Evolutionary conservation across 1,140 invertebrate species (phyloP), one percentile per base, ranked within the genome.

Genomic region (Achroia grisella): DNA sequence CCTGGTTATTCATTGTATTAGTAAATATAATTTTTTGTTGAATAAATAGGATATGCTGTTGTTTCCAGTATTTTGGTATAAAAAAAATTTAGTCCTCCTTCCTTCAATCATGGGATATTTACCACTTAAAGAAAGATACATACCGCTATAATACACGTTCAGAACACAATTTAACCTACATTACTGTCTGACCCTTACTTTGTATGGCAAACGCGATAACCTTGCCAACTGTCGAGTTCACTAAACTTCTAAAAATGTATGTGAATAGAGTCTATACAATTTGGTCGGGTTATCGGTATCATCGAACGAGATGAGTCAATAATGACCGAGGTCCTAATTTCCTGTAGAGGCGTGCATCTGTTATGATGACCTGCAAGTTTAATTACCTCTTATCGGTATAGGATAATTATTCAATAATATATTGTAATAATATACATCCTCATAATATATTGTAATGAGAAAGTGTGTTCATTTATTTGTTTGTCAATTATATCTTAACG

Each of bases 351-450:
- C 17, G 48, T 43, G 17, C 40, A 50, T 50, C 48, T 42, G 40
- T 43, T 39, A 27, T 37, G 44, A 50, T 39, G 13, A 54, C 51
- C 45, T 51, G 53, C 60, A 57, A 52, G 52, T 48, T 52, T 62
- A 53, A 39, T 49, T 62, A 52, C 59, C 39, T 47, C 47, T 50
- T 45, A 53, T 23, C 17, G 39, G 40, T 48, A 23, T 23, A 23
- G 17, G 44, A 48, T 39, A 48, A 34, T 57, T 63, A 59, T 23
- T 23, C 17, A 23, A 23, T 23, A 23, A 23, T 23, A 23, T n/a
- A 23, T 23, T 3, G 6, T 23, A 23, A 23, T 23, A 23, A 3
- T 6, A 23, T 23, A 23, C 6, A n/a, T n/a, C n/a, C n/a, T n/a
- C n/a, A n/a, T n/a, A n/a, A n/a, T n/a, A n/a, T n/a, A n/a, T n/a